A percentile compares a stretch with the other conserved stretches of the same genome.
These are phyloP conservation scores for Meteorus cinctellus DNA, from an alignment of 2,888 invertebrate species.

Conservation along the genomic window DNA sequence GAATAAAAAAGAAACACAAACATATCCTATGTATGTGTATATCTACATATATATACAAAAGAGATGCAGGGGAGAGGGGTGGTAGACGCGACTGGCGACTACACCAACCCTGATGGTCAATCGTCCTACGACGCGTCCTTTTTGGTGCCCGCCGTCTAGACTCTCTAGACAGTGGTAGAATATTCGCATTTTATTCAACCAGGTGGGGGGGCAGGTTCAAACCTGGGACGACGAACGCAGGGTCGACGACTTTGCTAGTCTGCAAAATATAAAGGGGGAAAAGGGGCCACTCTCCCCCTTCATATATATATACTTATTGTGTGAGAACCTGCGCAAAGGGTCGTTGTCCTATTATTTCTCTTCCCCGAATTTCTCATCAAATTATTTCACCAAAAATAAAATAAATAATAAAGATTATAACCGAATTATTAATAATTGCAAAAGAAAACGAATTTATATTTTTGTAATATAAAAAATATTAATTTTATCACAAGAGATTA, in stretches of 20 bases:
- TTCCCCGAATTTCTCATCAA: background rate
- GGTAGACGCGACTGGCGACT: conserved; percentile 8
- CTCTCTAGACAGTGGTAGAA: conserved; percentile 34
- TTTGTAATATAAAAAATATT: no score
- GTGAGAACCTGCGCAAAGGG: conserved; percentile 15
- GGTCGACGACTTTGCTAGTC: conserved; percentile 38
- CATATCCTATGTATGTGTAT: background rate
- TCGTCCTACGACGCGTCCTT: conserved; percentile 37
- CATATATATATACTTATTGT: background rate
- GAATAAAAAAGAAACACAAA: conserved; percentile 36
- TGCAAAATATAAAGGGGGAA: conserved; percentile 14
- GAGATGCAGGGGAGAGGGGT: conserved; percentile 26
- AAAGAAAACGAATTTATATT: no score
- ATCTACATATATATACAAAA: background rate
- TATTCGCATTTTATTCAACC: conserved; percentile 7
- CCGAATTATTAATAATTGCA: no score
- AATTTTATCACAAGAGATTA: no score
- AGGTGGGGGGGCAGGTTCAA: conserved; percentile 36
- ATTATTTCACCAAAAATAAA: background rate
- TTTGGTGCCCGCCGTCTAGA: conserved; percentile 40
- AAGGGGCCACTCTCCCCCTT: background rate
- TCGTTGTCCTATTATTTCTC: background rate
- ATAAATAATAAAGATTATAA: background rate
- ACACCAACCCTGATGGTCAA: conserved; percentile 36
- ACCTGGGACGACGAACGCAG: conserved; percentile 23